phyloP scores from a whole-genome alignment of 2,113 vertebrate genomes.

The Probosciger aterrimus region DNA sequence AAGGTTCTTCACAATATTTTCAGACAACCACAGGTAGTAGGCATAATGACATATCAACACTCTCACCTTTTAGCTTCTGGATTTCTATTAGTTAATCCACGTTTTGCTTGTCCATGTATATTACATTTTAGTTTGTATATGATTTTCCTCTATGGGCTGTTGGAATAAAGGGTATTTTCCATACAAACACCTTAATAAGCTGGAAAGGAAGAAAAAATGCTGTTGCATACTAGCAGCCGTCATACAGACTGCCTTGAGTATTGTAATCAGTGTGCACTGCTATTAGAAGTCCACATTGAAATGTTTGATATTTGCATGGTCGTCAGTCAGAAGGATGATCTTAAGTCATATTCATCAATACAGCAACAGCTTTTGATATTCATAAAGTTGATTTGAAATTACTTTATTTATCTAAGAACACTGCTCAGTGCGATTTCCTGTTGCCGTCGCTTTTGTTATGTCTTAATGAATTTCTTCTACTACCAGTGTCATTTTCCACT shows the following conservation, averaged over 20 bases:
- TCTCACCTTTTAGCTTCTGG: slow-evolving; percentile 74
- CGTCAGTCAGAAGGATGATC: not conserved
- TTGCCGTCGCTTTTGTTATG: not conserved
- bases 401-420: not conserved
- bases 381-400: not conserved
- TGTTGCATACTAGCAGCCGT: not conserved
- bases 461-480: not conserved
- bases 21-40: slow-evolving; percentile 66
- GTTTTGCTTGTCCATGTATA: slow-evolving; percentile 62
- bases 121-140: slow-evolving; percentile 68
- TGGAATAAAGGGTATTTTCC: slow-evolving; percentile 6
- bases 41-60: slow-evolving; percentile 64
- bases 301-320: not conserved
- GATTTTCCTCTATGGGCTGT: slow-evolving; percentile 30
- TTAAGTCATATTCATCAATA: not conserved
- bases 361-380: not conserved
- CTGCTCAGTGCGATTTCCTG: not conserved
- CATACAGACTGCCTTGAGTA: not conserved
- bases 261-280: not conserved
- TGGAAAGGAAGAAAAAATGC: slow-evolving; percentile 9
- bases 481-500: not conserved
- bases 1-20: slow-evolving; percentile 70
- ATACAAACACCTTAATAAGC: slow-evolving; percentile 46
- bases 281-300: slow-evolving; percentile 12
- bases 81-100: slow-evolving; percentile 65